Percentiles rank a stretch among this genome's conserved stretches.
These are phyloP conservation scores for Triops longicaudatus DNA, from an alignment of 1,140 invertebrate species.

Conservation along the genomic window DNA sequence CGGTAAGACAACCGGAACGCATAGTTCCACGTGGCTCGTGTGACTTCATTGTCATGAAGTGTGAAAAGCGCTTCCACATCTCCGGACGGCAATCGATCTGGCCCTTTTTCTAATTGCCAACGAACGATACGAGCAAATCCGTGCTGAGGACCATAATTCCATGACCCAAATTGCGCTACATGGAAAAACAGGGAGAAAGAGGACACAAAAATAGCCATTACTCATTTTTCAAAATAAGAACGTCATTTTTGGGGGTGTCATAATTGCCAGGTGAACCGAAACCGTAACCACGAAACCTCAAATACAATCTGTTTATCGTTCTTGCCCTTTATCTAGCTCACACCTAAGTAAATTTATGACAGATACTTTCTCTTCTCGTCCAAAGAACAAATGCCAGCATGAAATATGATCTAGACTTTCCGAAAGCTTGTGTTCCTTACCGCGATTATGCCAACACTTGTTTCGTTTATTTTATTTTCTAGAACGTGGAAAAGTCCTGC, in stretches of 20 bases:
- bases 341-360: neutral
- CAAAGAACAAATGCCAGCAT: neutral
- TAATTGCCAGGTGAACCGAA: neutral
- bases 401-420: conserved; percentile 7
- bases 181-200: neutral
- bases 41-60: conserved; percentile 84
- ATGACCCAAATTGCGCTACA: conserved; percentile 85
- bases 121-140: conserved; percentile 84
- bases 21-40: conserved; percentile 88
- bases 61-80: conserved; percentile 85
- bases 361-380: neutral
- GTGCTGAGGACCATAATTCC: conserved; percentile 86
- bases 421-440: neutral
- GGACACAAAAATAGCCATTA: neutral
- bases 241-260: neutral
- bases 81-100: conserved; percentile 72
- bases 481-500: neutral
- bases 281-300: neutral
- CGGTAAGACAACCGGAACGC: conserved; percentile 59
- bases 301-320: neutral
- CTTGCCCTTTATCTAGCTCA: neutral
- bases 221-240: neutral
- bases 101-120: conserved; percentile 81
- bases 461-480: neutral
- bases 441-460: neutral